Evolutionary conservation across 1,140 invertebrate genomes (phyloP).

Genomic region (Gryllus bimaculatus): DNA sequence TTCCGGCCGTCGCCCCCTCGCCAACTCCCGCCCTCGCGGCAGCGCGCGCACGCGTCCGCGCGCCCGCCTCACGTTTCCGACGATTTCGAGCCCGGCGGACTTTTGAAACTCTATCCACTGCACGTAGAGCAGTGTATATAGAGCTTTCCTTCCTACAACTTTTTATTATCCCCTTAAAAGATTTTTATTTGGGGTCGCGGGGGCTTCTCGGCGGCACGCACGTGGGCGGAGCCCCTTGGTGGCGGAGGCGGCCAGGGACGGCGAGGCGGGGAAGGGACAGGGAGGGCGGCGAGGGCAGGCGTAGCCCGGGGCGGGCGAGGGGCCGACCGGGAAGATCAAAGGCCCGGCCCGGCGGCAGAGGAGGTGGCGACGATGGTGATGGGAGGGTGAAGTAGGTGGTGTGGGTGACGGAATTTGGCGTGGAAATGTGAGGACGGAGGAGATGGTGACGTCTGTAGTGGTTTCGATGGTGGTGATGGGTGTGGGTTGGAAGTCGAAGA

Average conservation of each 20-base stretch:
- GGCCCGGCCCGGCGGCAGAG: not conserved
- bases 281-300: no score
- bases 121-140: not conserved
- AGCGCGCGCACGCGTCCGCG: no score
- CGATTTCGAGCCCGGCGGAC: not conserved
- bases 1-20: not conserved
- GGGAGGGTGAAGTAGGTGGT: no score
- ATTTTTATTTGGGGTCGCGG: slow-evolving; percentile 3
- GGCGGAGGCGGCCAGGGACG: no score
- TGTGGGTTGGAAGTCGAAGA: not conserved
- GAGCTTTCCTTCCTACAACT: not conserved
- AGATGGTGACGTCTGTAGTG: not conserved
- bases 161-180: slow-evolving; percentile 5
- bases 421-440: not conserved
- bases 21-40: no score
- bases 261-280: no score
- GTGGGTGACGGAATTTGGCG: not conserved
- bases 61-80: not conserved
- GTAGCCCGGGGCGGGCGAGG: no score
- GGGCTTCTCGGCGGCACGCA: not conserved
- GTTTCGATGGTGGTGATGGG: not conserved
- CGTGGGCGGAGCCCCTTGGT: no score
- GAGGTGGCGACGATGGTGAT: not conserved
- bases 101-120: not conserved
- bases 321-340: not conserved